Base-by-base conservation (phyloP, 2,113 vertebrate species). In the Lipophrys pholis region DNA sequence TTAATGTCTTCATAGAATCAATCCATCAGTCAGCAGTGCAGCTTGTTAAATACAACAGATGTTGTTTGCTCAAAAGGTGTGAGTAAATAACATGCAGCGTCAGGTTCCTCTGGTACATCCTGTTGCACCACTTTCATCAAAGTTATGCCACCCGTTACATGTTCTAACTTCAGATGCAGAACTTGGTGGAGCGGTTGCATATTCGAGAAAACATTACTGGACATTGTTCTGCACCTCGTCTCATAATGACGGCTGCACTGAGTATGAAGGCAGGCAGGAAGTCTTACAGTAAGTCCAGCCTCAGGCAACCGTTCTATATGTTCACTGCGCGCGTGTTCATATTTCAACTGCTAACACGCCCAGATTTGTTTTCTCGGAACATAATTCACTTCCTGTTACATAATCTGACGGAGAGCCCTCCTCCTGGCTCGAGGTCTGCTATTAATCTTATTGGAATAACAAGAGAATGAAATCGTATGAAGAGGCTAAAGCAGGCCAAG, bases 41-140 rank as follows among this genome's bases (percentile, higher is more conserved):
- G 5, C 55, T 39, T 8, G 53, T 11, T 35, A 9, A 16, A 73
- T 40, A 38, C 46, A 45, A 40, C 54, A 74, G 10, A 58, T 70
- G 69, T 48, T 75, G 42, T 36, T 51, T 0, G 0, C 38, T 1
- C 42, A 5, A 8, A 55, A 7, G 48, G 61, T n/a, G 58, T 17
- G 6, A 11, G 38, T n/a, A 46, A 73, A 16, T 7, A n/a, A 65
- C 5, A 42, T 5, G 17, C 53, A 12, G 39, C 43, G 53, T 14
- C 35, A 53, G 77, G 77, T 78, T 89, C 82, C 82, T 78, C 75
- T 9, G 73, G 5, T 8, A 79, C 69, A 71, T 84, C 78, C 73
- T 69, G 72, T 66, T 79, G 55, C 15, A 53, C 15, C 17, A 1
- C 30, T 12, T 51, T 42, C 1, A 65, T 40, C 53, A 53, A 48